Evolutionary conservation across 2,113 vertebrate species (phyloP).

Genomic region (Lophius piscatorius): DNA sequence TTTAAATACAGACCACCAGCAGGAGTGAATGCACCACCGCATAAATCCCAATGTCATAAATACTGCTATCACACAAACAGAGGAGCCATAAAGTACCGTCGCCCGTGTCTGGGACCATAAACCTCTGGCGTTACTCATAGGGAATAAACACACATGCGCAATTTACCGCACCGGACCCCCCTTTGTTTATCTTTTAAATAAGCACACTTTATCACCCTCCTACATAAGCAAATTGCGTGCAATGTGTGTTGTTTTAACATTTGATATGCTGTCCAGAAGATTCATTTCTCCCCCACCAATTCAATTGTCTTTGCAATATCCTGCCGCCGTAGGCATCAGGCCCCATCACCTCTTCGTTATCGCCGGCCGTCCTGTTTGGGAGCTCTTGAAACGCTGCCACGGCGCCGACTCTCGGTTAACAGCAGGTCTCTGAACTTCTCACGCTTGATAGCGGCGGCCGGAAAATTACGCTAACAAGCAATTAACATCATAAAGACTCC

Average conservation of each 20-base stretch:
- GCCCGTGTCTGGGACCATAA: conserved; percentile 75
- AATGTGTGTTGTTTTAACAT: conserved; percentile 76
- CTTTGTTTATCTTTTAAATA: conserved; percentile 81
- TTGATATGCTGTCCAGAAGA: conserved; percentile 81
- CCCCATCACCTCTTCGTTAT: conserved; percentile 83
- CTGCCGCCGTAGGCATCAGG: conserved; percentile 75
- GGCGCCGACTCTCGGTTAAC: conserved; percentile 76
- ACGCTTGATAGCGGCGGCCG: conserved; percentile 75
- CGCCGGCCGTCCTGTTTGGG: conserved; percentile 75
- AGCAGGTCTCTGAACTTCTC: conserved; percentile 81
- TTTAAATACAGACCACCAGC: conserved; percentile 59
- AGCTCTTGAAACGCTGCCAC: conserved; percentile 77
- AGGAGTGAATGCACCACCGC: conserved; percentile 52
- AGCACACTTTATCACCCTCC: conserved; percentile 75
- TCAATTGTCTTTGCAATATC: conserved; percentile 83
- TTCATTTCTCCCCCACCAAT: conserved; percentile 78
- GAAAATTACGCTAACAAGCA: conserved; percentile 81
- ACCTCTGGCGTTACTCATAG: conserved; percentile 75
- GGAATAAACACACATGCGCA: conserved; percentile 72
- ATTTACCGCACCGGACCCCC: conserved; percentile 71
- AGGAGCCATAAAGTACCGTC: conserved; percentile 72
- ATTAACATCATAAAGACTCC: conserved; percentile 86
- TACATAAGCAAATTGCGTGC: conserved; percentile 75
- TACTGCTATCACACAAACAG: conserved; percentile 75
- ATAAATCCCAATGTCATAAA: conserved; percentile 80